Base-by-base conservation (phyloP, 2,113 vertebrate species). In the Coptodon rendalli region DNA sequence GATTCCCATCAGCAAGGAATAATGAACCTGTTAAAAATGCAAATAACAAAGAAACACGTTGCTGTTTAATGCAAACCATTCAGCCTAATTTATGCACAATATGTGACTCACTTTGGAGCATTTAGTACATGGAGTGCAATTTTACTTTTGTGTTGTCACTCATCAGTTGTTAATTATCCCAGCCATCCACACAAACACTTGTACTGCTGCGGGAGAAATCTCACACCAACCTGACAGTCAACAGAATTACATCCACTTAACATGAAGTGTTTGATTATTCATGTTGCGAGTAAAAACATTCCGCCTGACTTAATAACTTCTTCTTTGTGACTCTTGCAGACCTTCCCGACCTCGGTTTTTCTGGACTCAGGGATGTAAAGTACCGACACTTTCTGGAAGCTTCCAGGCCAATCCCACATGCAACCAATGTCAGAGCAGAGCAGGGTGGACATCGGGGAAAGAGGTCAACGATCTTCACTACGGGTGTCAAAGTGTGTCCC, bases 401-500 rank as follows among this genome's bases (percentile, higher is more conserved):
- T 6, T 91, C 96, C 85, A 96, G 96, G 82, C 82, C 93, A 4
- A 94, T 96, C 87, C 96, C 95, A 93, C 92, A 95, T 45, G 38
- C 80, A 13, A 95, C 97, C 50, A 95, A 96, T 68, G 95, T 97
- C 89, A 96, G 94, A 91, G 63, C 87, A 11, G 95, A 97, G 90
- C 96, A 96, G 52, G 87, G 97, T 59, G 95, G 95, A 34, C 96
- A 96, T 71, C 95, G 97, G 91, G 95, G 95, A 19, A 99, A 97
- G 94, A 97, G 98, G 95, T 98, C 98, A 6, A 56, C 96, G 3
- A 83, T 97, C 80, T 96, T 97, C 90, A 95, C 95, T 87, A 96
- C 97, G 4, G 98, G 97, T 61, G 96, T 98, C 94, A 98, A 98
- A 95, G 94, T 98, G 52, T 99, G 98, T 91, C 97, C 97, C 3